Base-by-base conservation (phyloP, 2,888 invertebrate genomes). In the Polyploca ridens region DNA sequence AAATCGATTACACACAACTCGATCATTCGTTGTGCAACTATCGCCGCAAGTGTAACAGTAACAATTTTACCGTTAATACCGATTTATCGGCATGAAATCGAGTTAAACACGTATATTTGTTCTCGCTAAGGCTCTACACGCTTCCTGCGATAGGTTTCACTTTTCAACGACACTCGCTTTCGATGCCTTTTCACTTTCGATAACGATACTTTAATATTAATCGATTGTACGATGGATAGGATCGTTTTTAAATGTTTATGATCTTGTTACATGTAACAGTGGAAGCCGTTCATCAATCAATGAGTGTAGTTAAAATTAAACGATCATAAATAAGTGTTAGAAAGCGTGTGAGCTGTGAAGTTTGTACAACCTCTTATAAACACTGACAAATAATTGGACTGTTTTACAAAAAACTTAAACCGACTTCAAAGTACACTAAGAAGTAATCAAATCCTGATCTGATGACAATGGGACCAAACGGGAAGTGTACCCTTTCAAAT, bases 121-220 rank as follows among this genome's bases (percentile, higher is more conserved):
- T 19, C 54, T 58, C 33, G 33, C 63, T 35, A 46, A 59, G 62
- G 16, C 62, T 41, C 44, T 35, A 54, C 35, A 59, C 49, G 57
- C 63, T 66, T 67, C 65, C 72, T 71, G 65, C 66, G 19, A 62
- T 60, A 8, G 19, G 64, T 76, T 76, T 76, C 76, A 75, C 76
- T 76, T 76, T 73, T 73, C 64, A 63, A 66, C 63, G 62, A 65
- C 60, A 62, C 62, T 67, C 62, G 73, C 77, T 77, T 75, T 77
- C 76, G 67, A 70, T 70, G 71, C 71, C 75, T 71, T 71, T 73
- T 67, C 71, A 68, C 54, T 66, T 65, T 66, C 38, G 60, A 38
- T 69, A 66, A 58, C 38, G 70, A 73, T 76, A 70, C 66, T 66
- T 75, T 73, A 77, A 69, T 44, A 61, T 62, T 67, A 54, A 71